Evolutionary conservation across 2,797 vertebrate genomes (phyloP), one percentile per base, ranked within the genome.

Genomic region (Epinephelus malabaricus): DNA sequence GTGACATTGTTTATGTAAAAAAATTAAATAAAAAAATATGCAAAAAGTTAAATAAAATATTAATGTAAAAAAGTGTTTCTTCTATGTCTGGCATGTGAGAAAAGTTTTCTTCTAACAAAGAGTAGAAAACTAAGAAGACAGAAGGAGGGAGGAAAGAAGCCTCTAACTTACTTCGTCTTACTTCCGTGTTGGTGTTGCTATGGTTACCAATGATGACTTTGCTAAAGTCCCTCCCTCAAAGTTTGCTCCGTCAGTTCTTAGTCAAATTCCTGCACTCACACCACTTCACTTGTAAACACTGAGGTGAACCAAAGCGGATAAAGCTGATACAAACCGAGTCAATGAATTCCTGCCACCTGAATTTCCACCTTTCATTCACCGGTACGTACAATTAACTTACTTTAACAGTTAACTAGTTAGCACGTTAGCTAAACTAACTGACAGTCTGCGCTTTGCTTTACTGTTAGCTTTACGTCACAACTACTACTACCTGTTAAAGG

Each of bases 111-210:
- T 1, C n/a, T 14, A 5, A 23, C 17, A 47, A 1, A 6, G 7
- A 3, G 8, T 50, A 9, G 19, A 13, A 21, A 13, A 46, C 2
- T n/a, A 27, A 27, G 4, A 45, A 25, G 18, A 47, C 14, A 18
- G 5, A 18, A 27, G 14, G 30, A 14, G 18, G 14, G 30, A 14
- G 18, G 13, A 12, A 19, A 13, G 10, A 34, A 17, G 27, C 3
- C n/a, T 13, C 19, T 5, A 17, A n/a, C 19, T 5, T 45, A 10
- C 18, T 23, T 43, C 23, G 46, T 0, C n/a, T 2, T 3, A 87
- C 79, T 90, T 92, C 90, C 88, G 47, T 23, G 81, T 88, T 53
- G 6, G 27, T 2, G 91, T 91, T 88, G 79, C 84, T 30, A 51
- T 69, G 83, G 88, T 68, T 46, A 90, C 89, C 63, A 13, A 8